Conservation (phyloP, 2,113 vertebrate species). For the Columba livia region DNA sequence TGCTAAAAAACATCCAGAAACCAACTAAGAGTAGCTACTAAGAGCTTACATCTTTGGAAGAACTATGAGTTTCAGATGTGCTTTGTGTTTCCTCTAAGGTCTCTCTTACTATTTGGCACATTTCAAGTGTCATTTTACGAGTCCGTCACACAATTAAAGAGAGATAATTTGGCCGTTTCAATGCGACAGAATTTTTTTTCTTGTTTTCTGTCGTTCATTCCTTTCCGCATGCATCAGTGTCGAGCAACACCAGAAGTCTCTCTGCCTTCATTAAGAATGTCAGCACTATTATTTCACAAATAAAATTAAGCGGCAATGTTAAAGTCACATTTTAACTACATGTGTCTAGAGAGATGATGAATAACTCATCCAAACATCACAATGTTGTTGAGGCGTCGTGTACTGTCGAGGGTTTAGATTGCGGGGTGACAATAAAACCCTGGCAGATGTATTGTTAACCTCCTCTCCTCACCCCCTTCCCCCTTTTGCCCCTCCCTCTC, state of each 20-base stretch:
- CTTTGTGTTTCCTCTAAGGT: background rate
- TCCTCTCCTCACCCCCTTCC: too few relatives aligned
- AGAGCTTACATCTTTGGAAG: background rate
- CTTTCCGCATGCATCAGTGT: accelerated
- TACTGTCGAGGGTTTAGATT: too few relatives aligned
- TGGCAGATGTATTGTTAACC: too few relatives aligned
- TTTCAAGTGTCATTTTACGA: background rate
- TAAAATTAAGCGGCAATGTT: background rate
- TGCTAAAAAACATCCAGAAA: background rate
- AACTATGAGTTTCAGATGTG: background rate
- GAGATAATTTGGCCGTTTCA: background rate
- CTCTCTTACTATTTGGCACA: background rate
- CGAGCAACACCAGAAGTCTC: background rate
- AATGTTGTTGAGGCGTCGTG: too few relatives aligned
- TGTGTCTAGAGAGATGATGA: accelerated
- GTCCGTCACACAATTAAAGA: background rate
- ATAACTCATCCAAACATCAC: too few relatives aligned
- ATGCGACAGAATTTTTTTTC: background rate
- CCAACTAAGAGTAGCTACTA: background rate
- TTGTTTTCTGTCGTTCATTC: background rate
- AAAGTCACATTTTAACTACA: background rate
- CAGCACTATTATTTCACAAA: background rate
- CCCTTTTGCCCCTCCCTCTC: too few relatives aligned
- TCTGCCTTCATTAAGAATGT: background rate
- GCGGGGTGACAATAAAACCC: too few relatives aligned